Evolutionary conservation across 2,113 vertebrate species (phyloP).

Genomic region (Campylomormyrus numenius): DNA sequence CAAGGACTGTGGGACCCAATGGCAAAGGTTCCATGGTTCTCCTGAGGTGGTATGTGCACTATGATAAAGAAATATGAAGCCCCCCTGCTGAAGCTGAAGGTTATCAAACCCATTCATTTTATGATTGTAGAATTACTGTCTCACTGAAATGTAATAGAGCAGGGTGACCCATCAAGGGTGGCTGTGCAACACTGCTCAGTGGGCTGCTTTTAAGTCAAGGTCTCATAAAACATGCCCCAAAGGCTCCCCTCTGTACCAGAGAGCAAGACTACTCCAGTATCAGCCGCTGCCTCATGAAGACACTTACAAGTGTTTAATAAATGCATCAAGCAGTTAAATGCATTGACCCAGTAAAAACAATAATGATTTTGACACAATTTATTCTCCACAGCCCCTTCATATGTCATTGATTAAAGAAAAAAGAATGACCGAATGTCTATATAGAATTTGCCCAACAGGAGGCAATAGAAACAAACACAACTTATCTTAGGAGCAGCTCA

Average conservation of each 20-base stretch:
- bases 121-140: not conserved
- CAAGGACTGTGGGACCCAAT: not conserved
- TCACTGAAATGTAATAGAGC: not conserved
- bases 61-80: not conserved
- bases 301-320: not conserved
- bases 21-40: not conserved
- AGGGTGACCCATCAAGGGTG: not conserved
- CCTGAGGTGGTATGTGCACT: not conserved
- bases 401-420: not conserved
- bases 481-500: not conserved
- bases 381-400: not conserved
- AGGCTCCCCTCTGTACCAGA: not conserved
- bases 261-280: not conserved
- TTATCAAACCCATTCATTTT: not conserved
- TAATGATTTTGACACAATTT: not conserved
- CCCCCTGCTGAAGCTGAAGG: not conserved
- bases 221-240: not conserved
- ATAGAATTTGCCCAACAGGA: not conserved
- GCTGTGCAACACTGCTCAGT: not conserved
- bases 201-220: not conserved
- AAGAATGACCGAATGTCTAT: not conserved
- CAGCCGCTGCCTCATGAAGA: not conserved
- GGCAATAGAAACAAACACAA: not conserved
- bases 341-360: not conserved
- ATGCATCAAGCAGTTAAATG: not conserved